Conservation (phyloP, 2,797 vertebrate genomes). For the Dermochelys coriacea region DNA sequence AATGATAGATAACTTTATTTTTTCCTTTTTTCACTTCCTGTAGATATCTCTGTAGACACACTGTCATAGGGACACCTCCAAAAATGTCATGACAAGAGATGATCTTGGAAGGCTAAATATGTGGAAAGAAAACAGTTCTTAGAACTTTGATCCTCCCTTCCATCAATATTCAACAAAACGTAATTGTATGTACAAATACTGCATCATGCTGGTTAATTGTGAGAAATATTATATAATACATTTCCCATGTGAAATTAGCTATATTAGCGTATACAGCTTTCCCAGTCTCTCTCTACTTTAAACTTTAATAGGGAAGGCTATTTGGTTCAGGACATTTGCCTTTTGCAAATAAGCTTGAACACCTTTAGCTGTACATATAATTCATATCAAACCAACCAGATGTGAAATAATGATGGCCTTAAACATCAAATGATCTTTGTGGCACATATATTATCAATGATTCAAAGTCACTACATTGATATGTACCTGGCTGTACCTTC, state of each 20-base stretch:
- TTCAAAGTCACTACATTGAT: conserved; percentile 1
- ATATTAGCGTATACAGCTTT: conserved; percentile 19
- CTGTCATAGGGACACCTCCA: background rate
- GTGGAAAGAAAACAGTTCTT: background rate
- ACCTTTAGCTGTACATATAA: conserved; percentile 13
- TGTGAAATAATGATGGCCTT: conserved; percentile 21
- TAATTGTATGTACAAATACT: conserved; percentile 44
- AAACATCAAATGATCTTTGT: conserved; percentile 6
- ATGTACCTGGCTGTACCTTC: conserved; percentile 7
- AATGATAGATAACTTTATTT: background rate
- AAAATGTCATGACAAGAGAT: background rate
- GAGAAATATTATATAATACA: conserved; percentile 9
- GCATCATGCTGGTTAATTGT: conserved; percentile 50
- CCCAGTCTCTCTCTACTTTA: background rate
- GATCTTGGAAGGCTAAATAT: background rate
- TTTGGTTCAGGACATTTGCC: conserved; percentile 22
- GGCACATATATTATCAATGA: background rate
- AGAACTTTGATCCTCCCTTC: conserved; percentile 4
- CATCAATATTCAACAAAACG: background rate
- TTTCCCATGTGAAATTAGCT: conserved; percentile 25
- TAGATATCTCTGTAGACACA: background rate
- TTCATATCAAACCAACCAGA: conserved; percentile 28
- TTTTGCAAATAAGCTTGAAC: conserved; percentile 18
- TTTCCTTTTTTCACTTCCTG: background rate
- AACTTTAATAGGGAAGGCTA: conserved; percentile 5